These are phyloP conservation scores for Potorous gilbertii DNA, from an alignment of 2,797 vertebrate genomes.

Conservation along the genomic window DNA sequence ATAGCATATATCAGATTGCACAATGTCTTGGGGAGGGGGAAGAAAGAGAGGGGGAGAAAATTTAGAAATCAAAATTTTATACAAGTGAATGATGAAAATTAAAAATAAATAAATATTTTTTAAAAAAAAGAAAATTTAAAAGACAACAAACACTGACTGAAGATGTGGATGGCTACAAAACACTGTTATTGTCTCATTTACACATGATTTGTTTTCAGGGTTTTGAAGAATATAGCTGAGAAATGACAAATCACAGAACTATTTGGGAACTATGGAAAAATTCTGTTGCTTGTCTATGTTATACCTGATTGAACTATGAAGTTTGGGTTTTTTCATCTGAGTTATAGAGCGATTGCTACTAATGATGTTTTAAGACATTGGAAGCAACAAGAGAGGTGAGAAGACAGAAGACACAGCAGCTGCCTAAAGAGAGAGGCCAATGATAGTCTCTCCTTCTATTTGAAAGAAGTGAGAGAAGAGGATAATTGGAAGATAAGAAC, in stretches of 20 bases:
- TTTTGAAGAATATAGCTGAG: not conserved
- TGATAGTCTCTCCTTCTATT: not conserved
- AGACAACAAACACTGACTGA: not conserved
- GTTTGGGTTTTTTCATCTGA: not conserved
- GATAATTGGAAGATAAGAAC: not conserved
- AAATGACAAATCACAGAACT: not conserved
- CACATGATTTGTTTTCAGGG: not conserved
- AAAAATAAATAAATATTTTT: too few relatives aligned
- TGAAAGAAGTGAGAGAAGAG: not conserved
- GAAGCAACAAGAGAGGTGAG: not conserved
- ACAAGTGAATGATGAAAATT: too few relatives aligned
- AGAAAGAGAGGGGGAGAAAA: too few relatives aligned
- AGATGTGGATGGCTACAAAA: not conserved
- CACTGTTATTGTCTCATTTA: not conserved
- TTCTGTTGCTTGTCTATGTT: not conserved
- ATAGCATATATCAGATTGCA: not conserved
- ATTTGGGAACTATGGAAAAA: not conserved
- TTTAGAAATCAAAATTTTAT: too few relatives aligned
- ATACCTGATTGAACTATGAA: not conserved
- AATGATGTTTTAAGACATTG: not conserved
- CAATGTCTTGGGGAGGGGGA: too few relatives aligned
- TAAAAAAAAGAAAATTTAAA: too few relatives aligned
- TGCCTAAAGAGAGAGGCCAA: not conserved
- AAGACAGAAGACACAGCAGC: not conserved
- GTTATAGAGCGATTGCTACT: not conserved